Base-by-base conservation (phyloP, 1,140 invertebrate genomes). In the Drosophila sucinea region DNA sequence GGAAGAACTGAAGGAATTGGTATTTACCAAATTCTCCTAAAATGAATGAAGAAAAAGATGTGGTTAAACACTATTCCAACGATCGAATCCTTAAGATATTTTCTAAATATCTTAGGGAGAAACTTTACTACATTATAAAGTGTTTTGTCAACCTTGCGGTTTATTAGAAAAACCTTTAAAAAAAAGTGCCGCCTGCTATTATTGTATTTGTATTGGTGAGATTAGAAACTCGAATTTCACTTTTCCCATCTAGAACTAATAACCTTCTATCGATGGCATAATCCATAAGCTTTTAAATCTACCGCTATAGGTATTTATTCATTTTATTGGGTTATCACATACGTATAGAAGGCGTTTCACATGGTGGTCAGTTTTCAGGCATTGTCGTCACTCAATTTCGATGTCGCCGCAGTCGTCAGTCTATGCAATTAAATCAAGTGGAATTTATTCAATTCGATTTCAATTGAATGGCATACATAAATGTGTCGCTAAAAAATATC, bases 11-110 rank as follows among this genome's bases (percentile, higher is more conserved):
- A 78, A 94, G 94, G 58, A 93, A 93, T 92, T 97, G 96, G 78
- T 97, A 97, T 79, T 94, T 94, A 29, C 96, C 96, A 92, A 96
- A 97, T 79, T 97, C 96, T 25, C 96, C 96, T 96, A 93, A 93
- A 76, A 73, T 72, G 4, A 4, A n/a, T 61, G 54, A 54, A 17
- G 54, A 10, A 40, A 70, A 51, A 35, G 3, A 44, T 41, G 3
- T 3, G 10, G 35, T 1, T 38, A 3, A 38, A 11, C 8, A 38
- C 10, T 38, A 17, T 17, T 17, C 17, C 17, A 17, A 17, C 17
- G 17, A 17, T 17, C 17, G 17, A 17, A 17, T 17, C 17, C 17
- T 17, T 17, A 17, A 17, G 17, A 17, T 17, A 30, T 30, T 30
- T 30, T 30, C 2, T 2, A 30, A 30, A 30, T 30, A 30, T 30